These are phyloP conservation scores for Dermolepida albohirtum DNA, from an alignment of 2,888 invertebrate genomes.

Conservation along the genomic window DNA sequence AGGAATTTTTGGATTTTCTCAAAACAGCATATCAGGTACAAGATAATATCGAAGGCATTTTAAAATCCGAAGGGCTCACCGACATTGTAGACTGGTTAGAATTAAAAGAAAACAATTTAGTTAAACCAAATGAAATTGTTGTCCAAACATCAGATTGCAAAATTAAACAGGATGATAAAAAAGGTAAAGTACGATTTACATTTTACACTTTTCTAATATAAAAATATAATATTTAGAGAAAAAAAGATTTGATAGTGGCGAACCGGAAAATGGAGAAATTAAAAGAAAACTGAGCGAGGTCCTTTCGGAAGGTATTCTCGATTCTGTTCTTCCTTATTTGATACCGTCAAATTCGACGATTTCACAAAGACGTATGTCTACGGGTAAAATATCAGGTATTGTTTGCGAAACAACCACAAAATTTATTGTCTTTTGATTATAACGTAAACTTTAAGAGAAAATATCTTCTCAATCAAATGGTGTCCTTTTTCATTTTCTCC, in stretches of 20 bases:
- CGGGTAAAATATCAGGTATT: constrained; percentile 32
- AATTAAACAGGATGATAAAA: constrained; percentile 34
- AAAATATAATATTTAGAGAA: constrained; percentile 31
- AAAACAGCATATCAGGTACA: constrained; percentile 79
- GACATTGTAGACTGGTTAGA: constrained; percentile 68
- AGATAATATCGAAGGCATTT: constrained; percentile 65
- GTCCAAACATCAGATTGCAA: constrained; percentile 55
- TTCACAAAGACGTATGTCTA: constrained; percentile 35
- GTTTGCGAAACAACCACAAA: not conserved
- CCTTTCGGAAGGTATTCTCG: constrained; percentile 83
- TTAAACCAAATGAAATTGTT: constrained; percentile 53
- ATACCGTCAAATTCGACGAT: constrained; percentile 68
- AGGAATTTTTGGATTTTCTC: constrained; percentile 79
- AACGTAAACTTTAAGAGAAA: constrained; percentile 18
- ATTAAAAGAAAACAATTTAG: constrained; percentile 64
- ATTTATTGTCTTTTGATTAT: not conserved
- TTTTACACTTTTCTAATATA: not conserved
- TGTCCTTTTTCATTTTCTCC: not conserved
- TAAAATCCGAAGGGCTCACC: constrained; percentile 63
- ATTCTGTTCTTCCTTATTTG: constrained; percentile 84
- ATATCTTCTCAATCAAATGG: not conserved
- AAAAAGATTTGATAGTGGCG: constrained; percentile 24
- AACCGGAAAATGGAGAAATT: constrained; percentile 45
- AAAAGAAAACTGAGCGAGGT: constrained; percentile 67
- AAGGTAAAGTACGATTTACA: constrained; percentile 15